Conservation (phyloP, 2,888 invertebrate genomes). For the Pasiphila rectangulata region DNA sequence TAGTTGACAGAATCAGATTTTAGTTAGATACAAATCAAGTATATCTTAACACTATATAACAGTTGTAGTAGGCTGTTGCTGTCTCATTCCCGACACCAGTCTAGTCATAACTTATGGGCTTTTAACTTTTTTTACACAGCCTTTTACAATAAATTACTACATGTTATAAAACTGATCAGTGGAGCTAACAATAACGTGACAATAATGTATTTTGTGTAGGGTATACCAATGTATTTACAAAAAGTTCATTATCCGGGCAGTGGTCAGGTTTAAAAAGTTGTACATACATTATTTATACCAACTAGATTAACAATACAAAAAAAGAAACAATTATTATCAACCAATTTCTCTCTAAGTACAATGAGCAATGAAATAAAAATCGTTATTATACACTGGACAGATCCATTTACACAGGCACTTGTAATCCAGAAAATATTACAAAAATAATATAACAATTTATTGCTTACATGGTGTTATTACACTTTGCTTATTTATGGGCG, state of each 20-base stretch:
- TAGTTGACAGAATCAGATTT: not conserved
- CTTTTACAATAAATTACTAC: constrained; percentile 78
- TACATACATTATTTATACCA: not conserved
- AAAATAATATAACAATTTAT: constrained; percentile 19
- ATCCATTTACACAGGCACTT: constrained; percentile 27
- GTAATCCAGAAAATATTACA: constrained; percentile 23
- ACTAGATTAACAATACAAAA: constrained; percentile 15
- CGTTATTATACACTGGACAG: constrained; percentile 20
- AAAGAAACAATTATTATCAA: constrained; percentile 28
- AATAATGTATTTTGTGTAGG: constrained; percentile 50
- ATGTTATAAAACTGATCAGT: constrained; percentile 77
- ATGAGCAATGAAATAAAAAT: constrained; percentile 4
- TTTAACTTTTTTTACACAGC: constrained; percentile 76
- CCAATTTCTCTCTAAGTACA: constrained; percentile 21
- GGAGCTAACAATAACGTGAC: constrained; percentile 70
- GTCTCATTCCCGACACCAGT: not conserved
- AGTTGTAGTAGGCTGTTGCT: too few species aligned
- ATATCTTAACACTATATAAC: too few species aligned
- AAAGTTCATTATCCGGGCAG: constrained; percentile 62
- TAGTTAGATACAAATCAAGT: not conserved
- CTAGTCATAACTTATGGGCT: constrained; percentile 54
- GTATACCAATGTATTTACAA: constrained; percentile 73
- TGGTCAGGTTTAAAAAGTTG: constrained; percentile 39
- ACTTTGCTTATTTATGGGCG: constrained; percentile 4
- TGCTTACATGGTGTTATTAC: constrained; percentile 15